Base-by-base conservation (phyloP, 2,797 vertebrate species). In the Bucorvus abyssinicus region DNA sequence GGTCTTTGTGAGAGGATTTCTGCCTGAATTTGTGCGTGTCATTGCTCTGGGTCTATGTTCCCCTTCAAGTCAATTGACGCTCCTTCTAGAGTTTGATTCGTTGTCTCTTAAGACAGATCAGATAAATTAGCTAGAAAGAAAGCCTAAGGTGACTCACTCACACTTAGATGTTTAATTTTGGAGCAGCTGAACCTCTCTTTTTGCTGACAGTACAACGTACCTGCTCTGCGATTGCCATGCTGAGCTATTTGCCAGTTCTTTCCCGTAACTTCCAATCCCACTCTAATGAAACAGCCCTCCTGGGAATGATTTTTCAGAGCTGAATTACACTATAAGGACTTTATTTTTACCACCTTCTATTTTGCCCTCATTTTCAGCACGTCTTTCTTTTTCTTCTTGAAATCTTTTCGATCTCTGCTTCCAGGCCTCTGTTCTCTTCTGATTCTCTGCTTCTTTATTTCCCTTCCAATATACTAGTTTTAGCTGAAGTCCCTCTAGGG, bases 91-190 rank as follows among this genome's bases (percentile, higher is more conserved):
- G n/a, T 79, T 67, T 71, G 61, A 93, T 80, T 94, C 91, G 90
- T 94, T 73, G 36, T 68, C 50, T 91, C 53, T 81, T 94, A 88
- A 68, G n/a, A 73, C 8, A 87, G 59, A 65, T 65, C 59, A 85
- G 53, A 75, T 86, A 87, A 92, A 94, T 94, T 89, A 88, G 47
- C 69, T 64, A 81, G 67, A 90, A 90, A 84, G 65, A 65, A 65
- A 78, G 76, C 80, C 87, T 90, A 53, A 90, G 57, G 82, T 91
- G 75, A 84, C 57, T 75, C 5, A 0, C 34, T 84, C 9, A 40
- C 63, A 59, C 92, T 90, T 90, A 86, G 61, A 61, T 69, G 22
- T 61, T 61, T 94, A 55, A 71, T 86, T 86, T 93, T 75, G 75
- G 57, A 88, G 57, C 45, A 86, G 27, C 38, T 84, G 83, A 94